Evolutionary conservation across 2,888 invertebrate genomes (phyloP).

Genomic region (Matsumyia berberina): DNA sequence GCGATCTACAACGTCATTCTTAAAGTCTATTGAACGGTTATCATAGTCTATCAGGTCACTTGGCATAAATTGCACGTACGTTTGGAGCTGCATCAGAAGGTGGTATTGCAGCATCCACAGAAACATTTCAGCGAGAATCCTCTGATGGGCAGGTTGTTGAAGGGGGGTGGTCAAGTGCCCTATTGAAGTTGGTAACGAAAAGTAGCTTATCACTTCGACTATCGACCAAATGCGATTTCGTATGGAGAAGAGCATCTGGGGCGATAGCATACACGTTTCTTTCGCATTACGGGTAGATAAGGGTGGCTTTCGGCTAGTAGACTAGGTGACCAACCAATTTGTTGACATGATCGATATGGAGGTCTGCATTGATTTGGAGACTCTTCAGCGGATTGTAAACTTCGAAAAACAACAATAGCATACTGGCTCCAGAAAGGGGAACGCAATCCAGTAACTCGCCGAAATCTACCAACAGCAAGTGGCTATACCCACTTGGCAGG

Average conservation of each 20-base stretch:
- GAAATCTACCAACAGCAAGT: conserved; percentile 91
- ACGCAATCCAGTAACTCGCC: conserved; percentile 91
- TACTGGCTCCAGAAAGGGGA: conserved; percentile 94
- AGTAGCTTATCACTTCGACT: conserved; percentile 91
- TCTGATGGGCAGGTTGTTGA: conserved; percentile 87
- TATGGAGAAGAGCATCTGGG: conserved; percentile 92
- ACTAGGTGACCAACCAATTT: conserved; percentile 96
- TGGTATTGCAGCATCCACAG: conserved; percentile 96
- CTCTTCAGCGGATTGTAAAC: conserved; percentile 85
- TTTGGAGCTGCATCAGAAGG: conserved; percentile 95
- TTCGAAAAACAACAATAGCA: conserved; percentile 92
- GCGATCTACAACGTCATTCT: conserved; percentile 59
- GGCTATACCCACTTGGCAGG: too few species aligned
- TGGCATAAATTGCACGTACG: conserved; percentile 95
- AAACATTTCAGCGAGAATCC: conserved; percentile 92
- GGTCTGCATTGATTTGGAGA: conserved; percentile 93
- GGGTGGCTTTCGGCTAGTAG: conserved; percentile 98
- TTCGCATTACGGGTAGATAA: conserved; percentile 98
- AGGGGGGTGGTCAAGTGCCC: conserved; percentile 89
- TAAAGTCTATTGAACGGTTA: conserved; percentile 64
- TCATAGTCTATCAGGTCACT: conserved; percentile 84
- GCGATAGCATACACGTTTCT: conserved; percentile 98
- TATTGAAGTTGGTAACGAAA: conserved; percentile 91
- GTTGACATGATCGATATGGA: conserved; percentile 95
- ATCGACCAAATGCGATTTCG: conserved; percentile 91